Base-by-base conservation (phyloP, 2,888 invertebrate species). In the Agonopterix alstromeriana region DNA sequence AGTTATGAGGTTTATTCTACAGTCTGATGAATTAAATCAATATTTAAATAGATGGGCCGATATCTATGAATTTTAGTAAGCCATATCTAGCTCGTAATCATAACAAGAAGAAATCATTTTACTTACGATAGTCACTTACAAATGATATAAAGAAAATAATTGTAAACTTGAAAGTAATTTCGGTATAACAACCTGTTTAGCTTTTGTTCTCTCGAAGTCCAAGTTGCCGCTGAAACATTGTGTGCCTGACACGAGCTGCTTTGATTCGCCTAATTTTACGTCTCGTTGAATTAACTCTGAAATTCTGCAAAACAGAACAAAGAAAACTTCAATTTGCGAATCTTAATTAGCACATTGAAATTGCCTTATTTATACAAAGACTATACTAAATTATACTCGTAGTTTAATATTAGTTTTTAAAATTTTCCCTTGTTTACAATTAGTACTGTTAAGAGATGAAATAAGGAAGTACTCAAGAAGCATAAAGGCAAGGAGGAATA, bases 181-280 rank as follows among this genome's bases (percentile, higher is more conserved):
- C 10, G 4, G 17, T 10, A 46, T 46, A 3, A 27, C 27, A 27
- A 40, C 27, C 40, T 40, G 45, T 27, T 45, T 45, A 14, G 35
- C 36, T 10, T 48, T 48, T 36, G 45, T 35, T 46, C 46, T 52
- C 36, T 7, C 8, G 35, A 41, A 36, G 10, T 62, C 56, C 57
- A 60, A 58, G 54, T 55, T 58, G 58, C 61, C 58, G 58, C 61
- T 66, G 56, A 67, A 71, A 63, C 55, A 58, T 60, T 61, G 62
- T 76, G 70, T 65, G 64, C 62, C 62, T 74, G 73, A 78, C 73
- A 67, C 68, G 65, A 77, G 68, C 63, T 66, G 72, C 73, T 78
- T 77, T 78, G 76, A 81, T 80, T 79, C 68, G 45, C 67, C 68
- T 67, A 78, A 82, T 79, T 79, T 76, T 63, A 74, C 71, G 73